Percentiles rank a stretch among this genome's conserved stretches.
phyloP scores from a whole-genome alignment of 1,140 invertebrate species.

The Heliconius congener region DNA sequence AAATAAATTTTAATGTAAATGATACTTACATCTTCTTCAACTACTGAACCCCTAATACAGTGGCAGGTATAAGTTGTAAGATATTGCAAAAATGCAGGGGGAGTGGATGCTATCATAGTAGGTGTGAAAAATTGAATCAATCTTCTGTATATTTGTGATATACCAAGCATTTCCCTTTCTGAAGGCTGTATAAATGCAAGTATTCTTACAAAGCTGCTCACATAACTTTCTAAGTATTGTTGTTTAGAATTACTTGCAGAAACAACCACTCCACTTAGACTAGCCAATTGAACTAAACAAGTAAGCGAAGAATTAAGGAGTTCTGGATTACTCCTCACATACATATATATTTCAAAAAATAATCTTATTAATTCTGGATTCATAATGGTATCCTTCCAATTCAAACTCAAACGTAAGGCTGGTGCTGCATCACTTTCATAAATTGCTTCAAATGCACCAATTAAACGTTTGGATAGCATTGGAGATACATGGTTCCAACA shows the following conservation, averaged over 20 bases:
- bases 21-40: constrained; percentile 87
- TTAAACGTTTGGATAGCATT: constrained; percentile 85
- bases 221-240: constrained; percentile 88
- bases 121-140: constrained; percentile 85
- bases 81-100: constrained; percentile 83
- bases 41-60: constrained; percentile 87
- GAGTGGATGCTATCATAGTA: constrained; percentile 76
- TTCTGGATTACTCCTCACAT: constrained; percentile 88
- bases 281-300: constrained; percentile 89
- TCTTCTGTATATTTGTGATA: constrained; percentile 86
- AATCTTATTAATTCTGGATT: constrained; percentile 87
- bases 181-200: constrained; percentile 84
- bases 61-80: constrained; percentile 88
- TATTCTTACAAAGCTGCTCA: constrained; percentile 87
- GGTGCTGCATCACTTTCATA: constrained; percentile 86
- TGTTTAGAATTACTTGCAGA: constrained; percentile 82
- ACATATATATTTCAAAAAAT: constrained; percentile 93
- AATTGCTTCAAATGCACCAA: constrained; percentile 87
- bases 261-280: constrained; percentile 87
- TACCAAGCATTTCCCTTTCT: constrained; percentile 84
- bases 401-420: constrained; percentile 82
- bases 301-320: constrained; percentile 89
- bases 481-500: constrained; percentile 88
- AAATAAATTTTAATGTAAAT: constrained; percentile 21
- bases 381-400: constrained; percentile 90